phyloP scores from a whole-genome alignment of 1,140 invertebrate genomes.

The Drosophila jambulina region DNA sequence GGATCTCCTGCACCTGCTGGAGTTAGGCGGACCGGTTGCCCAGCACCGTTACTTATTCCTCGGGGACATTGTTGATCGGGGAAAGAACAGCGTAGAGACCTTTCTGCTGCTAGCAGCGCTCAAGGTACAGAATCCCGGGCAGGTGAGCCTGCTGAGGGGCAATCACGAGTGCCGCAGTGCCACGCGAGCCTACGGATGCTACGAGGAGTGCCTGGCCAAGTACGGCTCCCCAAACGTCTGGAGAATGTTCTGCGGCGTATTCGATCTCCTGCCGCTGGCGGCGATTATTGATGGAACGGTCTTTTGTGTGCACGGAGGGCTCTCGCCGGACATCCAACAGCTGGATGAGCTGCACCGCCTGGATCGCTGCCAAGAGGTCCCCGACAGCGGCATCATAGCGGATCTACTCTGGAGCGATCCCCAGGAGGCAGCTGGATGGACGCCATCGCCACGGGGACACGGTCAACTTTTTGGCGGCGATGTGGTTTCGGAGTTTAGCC shows the following conservation, averaged over 20 bases:
- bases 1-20: slow-evolving; percentile 99
- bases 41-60: slow-evolving; percentile 99
- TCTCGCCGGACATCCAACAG: slow-evolving; percentile 99
- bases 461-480: slow-evolving; percentile 99
- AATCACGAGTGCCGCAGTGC: slow-evolving; percentile 99
- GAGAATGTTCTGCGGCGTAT: slow-evolving; percentile 99
- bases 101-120: slow-evolving; percentile 98
- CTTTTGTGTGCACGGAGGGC: slow-evolving; percentile 99
- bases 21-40: slow-evolving; percentile 98
- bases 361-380: slow-evolving; percentile 99
- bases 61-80: slow-evolving; percentile 99
- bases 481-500: slow-evolving; percentile 97
- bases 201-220: slow-evolving; percentile 99
- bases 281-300: slow-evolving; percentile 99
- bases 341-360: slow-evolving; percentile 99
- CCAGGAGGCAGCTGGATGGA: slow-evolving; percentile 96
- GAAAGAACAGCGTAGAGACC: slow-evolving; percentile 99
- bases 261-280: slow-evolving; percentile 98
- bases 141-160: slow-evolving; percentile 98
- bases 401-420: slow-evolving; percentile 99
- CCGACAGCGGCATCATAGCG: slow-evolving; percentile 99
- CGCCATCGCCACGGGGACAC: slow-evolving; percentile 98
- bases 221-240: slow-evolving; percentile 99
- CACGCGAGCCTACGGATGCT: slow-evolving; percentile 99
- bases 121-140: slow-evolving; percentile 99